Evolutionary conservation across 2,113 vertebrate genomes (phyloP).

Genomic region (Leptobrachium leishanense): DNA sequence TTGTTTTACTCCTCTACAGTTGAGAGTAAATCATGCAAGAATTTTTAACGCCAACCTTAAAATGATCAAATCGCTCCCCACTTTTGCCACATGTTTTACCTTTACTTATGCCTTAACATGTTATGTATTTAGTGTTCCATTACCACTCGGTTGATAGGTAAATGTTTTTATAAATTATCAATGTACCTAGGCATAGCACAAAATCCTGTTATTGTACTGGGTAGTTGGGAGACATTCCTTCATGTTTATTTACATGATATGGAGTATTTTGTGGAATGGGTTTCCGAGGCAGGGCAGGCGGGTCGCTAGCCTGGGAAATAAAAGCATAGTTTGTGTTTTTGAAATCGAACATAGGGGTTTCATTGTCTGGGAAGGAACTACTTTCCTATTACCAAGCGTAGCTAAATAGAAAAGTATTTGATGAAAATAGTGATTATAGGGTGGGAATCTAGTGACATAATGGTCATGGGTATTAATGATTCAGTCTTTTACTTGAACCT

Average conservation of each 20-base stretch:
- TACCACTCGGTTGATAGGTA: slow-evolving; percentile 13
- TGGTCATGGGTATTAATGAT: slow-evolving; percentile 3
- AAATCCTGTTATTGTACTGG: slow-evolving; percentile 13
- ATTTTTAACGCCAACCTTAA: too few species aligned
- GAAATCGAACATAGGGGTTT: slow-evolving; percentile 6
- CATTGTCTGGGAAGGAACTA: slow-evolving; percentile 24
- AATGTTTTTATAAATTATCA: background rate
- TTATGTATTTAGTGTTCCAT: background rate
- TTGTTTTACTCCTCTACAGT: too few species aligned
- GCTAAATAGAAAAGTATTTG: slow-evolving; percentile 22
- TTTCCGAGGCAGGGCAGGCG: background rate
- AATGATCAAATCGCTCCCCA: too few species aligned
- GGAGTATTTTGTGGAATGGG: slow-evolving; percentile 6
- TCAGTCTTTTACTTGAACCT: slow-evolving; percentile 2
- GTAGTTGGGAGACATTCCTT: slow-evolving; percentile 29
- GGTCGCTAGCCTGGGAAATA: background rate
- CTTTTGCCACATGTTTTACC: too few species aligned
- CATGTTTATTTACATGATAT: slow-evolving; percentile 37
- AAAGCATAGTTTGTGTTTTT: slow-evolving; percentile 20
- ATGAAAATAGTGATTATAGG: background rate
- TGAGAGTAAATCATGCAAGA: too few species aligned
- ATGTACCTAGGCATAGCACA: background rate
- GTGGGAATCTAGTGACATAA: slow-evolving; percentile 23
- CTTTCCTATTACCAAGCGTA: slow-evolving; percentile 12
- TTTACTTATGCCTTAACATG: too few species aligned